Evolutionary conservation across 2,113 vertebrate species (phyloP).

Genomic region (Mixornis gularis): DNA sequence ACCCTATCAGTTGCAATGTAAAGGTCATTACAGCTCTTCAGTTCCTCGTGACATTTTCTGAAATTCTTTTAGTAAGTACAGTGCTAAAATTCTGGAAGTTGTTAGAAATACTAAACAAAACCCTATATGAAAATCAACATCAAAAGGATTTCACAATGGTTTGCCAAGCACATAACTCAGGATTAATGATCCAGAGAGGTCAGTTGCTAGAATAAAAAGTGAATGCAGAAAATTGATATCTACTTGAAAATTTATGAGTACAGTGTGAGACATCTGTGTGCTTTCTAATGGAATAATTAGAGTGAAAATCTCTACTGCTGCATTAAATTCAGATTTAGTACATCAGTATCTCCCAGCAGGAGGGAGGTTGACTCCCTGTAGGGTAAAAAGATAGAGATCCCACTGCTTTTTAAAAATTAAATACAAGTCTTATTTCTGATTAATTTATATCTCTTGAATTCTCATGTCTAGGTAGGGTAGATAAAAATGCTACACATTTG

Average conservation of each 20-base stretch:
- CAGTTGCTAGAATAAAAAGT: constrained; percentile 33
- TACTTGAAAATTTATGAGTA: constrained; percentile 57
- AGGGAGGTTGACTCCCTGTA: not conserved
- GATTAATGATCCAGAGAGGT: constrained; percentile 34
- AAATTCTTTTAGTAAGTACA: not conserved
- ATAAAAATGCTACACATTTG: not conserved
- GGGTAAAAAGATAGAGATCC: not conserved
- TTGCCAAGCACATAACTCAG: not conserved
- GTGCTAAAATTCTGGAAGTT: not conserved
- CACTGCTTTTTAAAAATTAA: not conserved
- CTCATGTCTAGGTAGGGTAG: not conserved
- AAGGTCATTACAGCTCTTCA: not conserved
- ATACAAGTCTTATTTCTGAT: not conserved
- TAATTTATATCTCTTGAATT: not conserved
- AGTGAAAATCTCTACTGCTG: constrained; percentile 21
- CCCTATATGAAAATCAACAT: not conserved
- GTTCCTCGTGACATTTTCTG: not conserved
- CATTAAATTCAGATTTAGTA: constrained; percentile 40
- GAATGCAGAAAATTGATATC: constrained; percentile 29
- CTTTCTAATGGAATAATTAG: constrained; percentile 55
- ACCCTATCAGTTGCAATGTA: not conserved
- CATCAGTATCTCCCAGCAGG: not conserved
- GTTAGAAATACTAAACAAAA: not conserved
- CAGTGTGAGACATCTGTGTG: constrained; percentile 27
- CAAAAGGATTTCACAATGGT: not conserved